Evolutionary conservation across 2,797 vertebrate genomes (phyloP).

Genomic region (Peromyscus melanophrys): DNA sequence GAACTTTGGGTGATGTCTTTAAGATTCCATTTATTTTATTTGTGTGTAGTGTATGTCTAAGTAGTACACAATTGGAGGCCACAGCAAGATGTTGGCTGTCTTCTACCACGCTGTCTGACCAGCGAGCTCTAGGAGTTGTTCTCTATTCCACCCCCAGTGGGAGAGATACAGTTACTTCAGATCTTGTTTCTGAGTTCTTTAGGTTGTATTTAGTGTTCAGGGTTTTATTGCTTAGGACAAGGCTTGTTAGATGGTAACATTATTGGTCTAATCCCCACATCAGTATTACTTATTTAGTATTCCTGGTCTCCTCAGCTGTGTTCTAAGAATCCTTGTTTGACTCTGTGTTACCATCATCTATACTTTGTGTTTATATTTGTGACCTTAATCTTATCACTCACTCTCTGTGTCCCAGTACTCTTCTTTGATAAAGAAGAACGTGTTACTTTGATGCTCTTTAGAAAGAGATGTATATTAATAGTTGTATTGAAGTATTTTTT

Average conservation of each 20-base stretch:
- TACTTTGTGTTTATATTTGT: conserved; percentile 69
- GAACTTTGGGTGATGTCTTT: conserved; percentile 9
- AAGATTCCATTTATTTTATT: neutral
- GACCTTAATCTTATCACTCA: conserved; percentile 71
- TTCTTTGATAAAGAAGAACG: conserved; percentile 66
- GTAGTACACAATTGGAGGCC: neutral
- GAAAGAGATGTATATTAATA: conserved; percentile 32
- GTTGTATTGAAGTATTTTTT: conserved; percentile 71
- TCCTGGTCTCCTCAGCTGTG: neutral
- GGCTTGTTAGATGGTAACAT: conserved; percentile 29
- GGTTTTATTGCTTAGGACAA: conserved; percentile 44
- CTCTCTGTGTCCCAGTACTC: neutral
- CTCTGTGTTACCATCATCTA: conserved; percentile 54
- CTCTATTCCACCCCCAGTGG: neutral
- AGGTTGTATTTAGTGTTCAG: neutral
- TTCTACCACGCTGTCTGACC: neutral
- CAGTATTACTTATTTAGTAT: conserved; percentile 62
- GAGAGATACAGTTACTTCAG: conserved; percentile 6
- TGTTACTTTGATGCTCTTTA: conserved; percentile 63
- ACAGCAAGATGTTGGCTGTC: neutral
- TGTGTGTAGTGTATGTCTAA: neutral
- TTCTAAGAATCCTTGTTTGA: conserved; percentile 63
- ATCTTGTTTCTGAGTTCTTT: conserved; percentile 52
- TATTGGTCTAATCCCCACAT: neutral
- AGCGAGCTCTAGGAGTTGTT: neutral